These are phyloP conservation scores for Herpetotheres cachinnans DNA, from an alignment of 2,113 vertebrate genomes.

Conservation along the genomic window DNA sequence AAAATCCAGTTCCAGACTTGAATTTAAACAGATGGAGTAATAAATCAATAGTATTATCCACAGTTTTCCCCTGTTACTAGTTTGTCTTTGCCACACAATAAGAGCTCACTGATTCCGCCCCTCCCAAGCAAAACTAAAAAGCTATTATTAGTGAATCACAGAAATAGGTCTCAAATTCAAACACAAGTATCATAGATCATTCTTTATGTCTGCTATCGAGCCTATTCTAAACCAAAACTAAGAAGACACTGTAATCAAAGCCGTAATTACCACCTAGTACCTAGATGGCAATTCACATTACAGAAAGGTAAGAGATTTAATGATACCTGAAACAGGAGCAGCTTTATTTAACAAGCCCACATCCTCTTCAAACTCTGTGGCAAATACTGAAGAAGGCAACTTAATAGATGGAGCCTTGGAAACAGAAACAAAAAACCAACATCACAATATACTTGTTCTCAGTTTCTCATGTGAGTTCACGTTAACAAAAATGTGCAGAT, in stretches of 20 bases:
- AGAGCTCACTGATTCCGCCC: not conserved
- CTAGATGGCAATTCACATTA: not conserved
- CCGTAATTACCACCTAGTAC: not conserved
- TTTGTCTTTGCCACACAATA: not conserved
- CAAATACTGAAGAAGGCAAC: constrained; percentile 95
- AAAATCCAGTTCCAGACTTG: not conserved
- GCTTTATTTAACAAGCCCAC: constrained; percentile 97
- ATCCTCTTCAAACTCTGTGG: constrained; percentile 95
- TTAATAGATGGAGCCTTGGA: constrained; percentile 83
- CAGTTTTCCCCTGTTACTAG: not conserved
- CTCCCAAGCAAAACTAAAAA: not conserved
- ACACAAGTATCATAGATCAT: fast-evolving
- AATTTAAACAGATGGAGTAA: not conserved
- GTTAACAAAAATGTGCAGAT: not conserved
- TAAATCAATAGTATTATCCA: not conserved
- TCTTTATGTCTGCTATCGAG: not conserved
- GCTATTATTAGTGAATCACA: not conserved
- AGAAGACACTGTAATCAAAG: not conserved
- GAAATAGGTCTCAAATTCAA: not conserved
- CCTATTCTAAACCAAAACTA: not conserved
- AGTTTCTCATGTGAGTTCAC: not conserved
- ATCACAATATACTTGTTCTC: not conserved
- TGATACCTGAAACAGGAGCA: constrained; percentile 90
- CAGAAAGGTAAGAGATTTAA: not conserved
- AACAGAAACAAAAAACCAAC: not conserved